phyloP scores from a whole-genome alignment of 2,888 invertebrate genomes.

The Lycocerus yunnanus region DNA sequence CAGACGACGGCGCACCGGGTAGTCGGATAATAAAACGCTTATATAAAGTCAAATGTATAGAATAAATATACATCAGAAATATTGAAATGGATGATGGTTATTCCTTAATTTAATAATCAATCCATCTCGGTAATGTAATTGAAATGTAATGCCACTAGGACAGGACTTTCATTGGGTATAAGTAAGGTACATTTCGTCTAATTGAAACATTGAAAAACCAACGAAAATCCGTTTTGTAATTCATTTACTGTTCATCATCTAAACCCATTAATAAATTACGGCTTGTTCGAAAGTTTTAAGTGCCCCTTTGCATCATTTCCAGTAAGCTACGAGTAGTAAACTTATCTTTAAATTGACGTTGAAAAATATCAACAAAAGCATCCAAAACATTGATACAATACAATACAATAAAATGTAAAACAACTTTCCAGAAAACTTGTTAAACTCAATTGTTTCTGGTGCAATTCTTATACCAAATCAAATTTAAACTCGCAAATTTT shows the following conservation, averaged over 20 bases:
- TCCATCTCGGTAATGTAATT: slow-evolving; percentile 34
- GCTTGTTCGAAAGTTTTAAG: slow-evolving; percentile 39
- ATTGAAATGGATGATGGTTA: slow-evolving; percentile 22
- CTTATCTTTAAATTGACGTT: slow-evolving; percentile 28
- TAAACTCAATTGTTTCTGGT: not conserved
- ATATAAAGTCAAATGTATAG: slow-evolving; percentile 27
- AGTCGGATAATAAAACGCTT: slow-evolving; percentile 27
- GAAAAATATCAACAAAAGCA: slow-evolving; percentile 21
- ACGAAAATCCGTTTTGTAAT: slow-evolving; percentile 43
- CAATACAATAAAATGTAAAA: slow-evolving; percentile 19
- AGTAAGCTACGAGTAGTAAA: slow-evolving; percentile 4
- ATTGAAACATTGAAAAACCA: slow-evolving; percentile 45
- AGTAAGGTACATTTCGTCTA: slow-evolving; percentile 32
- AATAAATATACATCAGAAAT: slow-evolving; percentile 15
- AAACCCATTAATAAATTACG: slow-evolving; percentile 43
- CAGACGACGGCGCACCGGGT: slow-evolving; percentile 27
- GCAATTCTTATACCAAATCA: not conserved
- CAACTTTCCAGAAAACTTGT: not conserved
- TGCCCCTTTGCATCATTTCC: slow-evolving; percentile 25
- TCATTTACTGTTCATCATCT: slow-evolving; percentile 43
- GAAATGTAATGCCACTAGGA: slow-evolving; percentile 34
- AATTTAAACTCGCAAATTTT: not conserved
- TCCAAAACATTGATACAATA: slow-evolving; percentile 23
- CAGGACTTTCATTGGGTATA: slow-evolving; percentile 23
- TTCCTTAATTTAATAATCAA: slow-evolving; percentile 26